A percentile compares a stretch with the other conserved stretches of the same genome.
phyloP scores from a whole-genome alignment of 2,113 vertebrate genomes.

The Hemicordylus capensis region DNA sequence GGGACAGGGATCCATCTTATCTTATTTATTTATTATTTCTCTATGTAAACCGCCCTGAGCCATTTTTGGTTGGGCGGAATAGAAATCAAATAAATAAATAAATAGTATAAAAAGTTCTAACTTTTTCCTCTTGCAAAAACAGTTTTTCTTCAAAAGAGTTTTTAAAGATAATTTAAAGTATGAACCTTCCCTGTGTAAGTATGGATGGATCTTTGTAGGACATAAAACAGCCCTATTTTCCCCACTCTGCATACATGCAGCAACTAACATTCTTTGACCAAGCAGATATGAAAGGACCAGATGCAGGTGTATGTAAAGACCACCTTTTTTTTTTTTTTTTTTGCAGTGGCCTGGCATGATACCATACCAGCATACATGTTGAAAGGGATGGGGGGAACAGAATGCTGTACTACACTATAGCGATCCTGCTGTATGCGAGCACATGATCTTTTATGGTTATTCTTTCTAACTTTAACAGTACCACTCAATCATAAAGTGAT shows the following conservation, averaged over 20 bases:
- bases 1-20: no score
- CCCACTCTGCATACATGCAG: neutral
- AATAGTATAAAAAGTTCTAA: neutral
- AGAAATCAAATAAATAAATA: no score
- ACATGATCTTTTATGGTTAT: no score
- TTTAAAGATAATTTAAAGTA: no score
- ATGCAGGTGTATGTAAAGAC: neutral
- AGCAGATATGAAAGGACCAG: neutral
- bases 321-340: neutral
- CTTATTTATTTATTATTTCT: no score
- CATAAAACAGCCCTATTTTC: neutral
- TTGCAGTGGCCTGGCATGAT: neutral
- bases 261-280: neutral
- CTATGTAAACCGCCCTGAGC: no score
- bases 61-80: no score
- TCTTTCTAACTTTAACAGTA: neutral
- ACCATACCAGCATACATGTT: neutral
- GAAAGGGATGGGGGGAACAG: neutral
- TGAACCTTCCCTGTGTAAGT: neutral
- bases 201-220: neutral
- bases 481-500: no score
- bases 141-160: no score
- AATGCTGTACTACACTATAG: neutral
- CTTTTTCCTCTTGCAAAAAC: neutral
- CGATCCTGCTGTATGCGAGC: neutral